A percentile compares a stretch with the other conserved stretches of the same genome.
Evolutionary conservation across 1,140 invertebrate species (phyloP).

Genomic region (Drosophila bifasciata): DNA sequence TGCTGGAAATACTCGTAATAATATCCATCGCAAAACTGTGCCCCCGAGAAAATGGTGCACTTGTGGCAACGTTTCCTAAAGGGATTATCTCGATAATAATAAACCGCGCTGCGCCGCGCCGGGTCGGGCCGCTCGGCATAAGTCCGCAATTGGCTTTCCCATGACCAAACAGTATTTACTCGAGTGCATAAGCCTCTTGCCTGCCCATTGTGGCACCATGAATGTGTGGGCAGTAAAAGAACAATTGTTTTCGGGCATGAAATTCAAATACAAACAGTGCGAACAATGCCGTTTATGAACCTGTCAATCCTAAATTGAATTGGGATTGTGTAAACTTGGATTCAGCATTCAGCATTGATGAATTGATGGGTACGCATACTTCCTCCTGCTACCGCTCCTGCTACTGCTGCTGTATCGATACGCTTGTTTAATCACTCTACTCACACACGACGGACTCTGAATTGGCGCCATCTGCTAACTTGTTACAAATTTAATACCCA

Average conservation of each 20-base stretch:
- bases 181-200: slow-evolving; percentile 68
- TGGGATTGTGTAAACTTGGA: slow-evolving; percentile 70
- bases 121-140: slow-evolving; percentile 25
- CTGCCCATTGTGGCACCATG: slow-evolving; percentile 39
- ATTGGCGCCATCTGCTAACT: slow-evolving; percentile 78
- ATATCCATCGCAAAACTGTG: too few species aligned
- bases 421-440: slow-evolving; percentile 73
- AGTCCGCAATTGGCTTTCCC: slow-evolving; percentile 70
- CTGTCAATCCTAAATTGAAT: slow-evolving; percentile 79
- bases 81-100: slow-evolving; percentile 70
- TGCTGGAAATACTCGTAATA: too few species aligned
- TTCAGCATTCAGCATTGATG: slow-evolving; percentile 23
- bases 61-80: slow-evolving; percentile 57
- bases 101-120: too few species aligned
- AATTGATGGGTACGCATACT: not conserved
- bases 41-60: slow-evolving; percentile 20
- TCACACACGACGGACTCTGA: slow-evolving; percentile 44
- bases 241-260: slow-evolving; percentile 76
- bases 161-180: slow-evolving; percentile 70
- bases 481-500: slow-evolving; percentile 54
- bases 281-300: slow-evolving; percentile 81
- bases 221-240: slow-evolving; percentile 69
- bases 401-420: slow-evolving; percentile 50
- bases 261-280: slow-evolving; percentile 79
- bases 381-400: not conserved